Percentiles rank a stretch among this genome's conserved stretches.
Evolutionary conservation across 2,888 invertebrate genomes (phyloP).

Genomic region (Campaea margaritaria): DNA sequence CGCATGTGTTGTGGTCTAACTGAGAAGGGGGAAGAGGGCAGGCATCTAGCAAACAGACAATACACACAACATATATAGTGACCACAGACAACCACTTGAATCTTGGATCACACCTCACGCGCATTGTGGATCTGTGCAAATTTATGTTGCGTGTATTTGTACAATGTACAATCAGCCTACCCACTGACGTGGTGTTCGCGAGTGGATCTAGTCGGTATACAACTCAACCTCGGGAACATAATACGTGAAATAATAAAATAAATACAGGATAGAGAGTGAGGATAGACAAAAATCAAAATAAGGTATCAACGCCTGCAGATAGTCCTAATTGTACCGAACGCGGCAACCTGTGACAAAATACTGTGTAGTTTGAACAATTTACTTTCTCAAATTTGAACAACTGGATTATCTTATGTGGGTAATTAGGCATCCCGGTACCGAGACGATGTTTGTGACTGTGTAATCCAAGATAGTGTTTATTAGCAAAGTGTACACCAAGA

Average conservation of each 20-base stretch:
- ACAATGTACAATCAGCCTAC: slow-evolving; percentile 75
- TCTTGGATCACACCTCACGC: slow-evolving; percentile 85
- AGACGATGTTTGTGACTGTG: slow-evolving; percentile 82
- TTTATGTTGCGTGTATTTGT: slow-evolving; percentile 83
- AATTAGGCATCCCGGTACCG: slow-evolving; percentile 39
- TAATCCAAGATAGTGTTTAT: slow-evolving; percentile 84
- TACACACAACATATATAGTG: slow-evolving; percentile 89
- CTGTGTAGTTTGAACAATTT: slow-evolving; percentile 48
- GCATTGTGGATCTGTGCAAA: slow-evolving; percentile 73
- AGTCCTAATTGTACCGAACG: slow-evolving; percentile 28
- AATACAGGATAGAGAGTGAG: slow-evolving; percentile 79
- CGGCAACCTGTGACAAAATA: slow-evolving; percentile 28
- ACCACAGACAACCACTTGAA: slow-evolving; percentile 84
- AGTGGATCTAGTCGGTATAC: slow-evolving; percentile 40
- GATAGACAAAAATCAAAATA: slow-evolving; percentile 78
- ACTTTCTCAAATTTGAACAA: slow-evolving; percentile 29
- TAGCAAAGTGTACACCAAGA: slow-evolving; percentile 83
- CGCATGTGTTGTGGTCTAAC: slow-evolving; percentile 94
- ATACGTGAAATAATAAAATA: slow-evolving; percentile 57
- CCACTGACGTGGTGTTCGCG: slow-evolving; percentile 59
- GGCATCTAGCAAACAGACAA: slow-evolving; percentile 98
- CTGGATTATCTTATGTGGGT: slow-evolving; percentile 32
- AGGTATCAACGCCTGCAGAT: slow-evolving; percentile 46
- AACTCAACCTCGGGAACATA: slow-evolving; percentile 26
- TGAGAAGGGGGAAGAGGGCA: slow-evolving; percentile 94